A percentile compares a stretch with the other conserved stretches of the same genome.
Evolutionary conservation across 2,888 invertebrate species (phyloP).

Genomic region (Sarcophaga variegata): DNA sequence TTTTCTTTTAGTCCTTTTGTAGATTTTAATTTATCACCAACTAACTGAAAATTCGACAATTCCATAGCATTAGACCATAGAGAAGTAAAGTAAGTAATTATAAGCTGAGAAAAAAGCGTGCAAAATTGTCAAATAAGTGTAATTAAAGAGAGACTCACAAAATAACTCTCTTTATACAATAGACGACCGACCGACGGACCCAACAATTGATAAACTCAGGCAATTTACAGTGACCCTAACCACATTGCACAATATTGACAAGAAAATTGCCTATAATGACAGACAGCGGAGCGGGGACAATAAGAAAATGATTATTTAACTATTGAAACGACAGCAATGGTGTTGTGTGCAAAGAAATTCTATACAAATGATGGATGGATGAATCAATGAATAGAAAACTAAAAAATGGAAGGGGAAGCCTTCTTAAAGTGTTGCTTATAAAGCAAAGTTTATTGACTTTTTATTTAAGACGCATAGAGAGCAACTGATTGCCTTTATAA

Average conservation of each 20-base stretch:
- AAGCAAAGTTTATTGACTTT: slow-evolving; percentile 28
- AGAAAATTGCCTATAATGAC: slow-evolving; percentile 66
- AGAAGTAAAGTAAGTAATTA: slow-evolving; percentile 47
- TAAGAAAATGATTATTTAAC: slow-evolving; percentile 1
- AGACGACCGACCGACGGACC: neutral
- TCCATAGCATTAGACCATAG: neutral
- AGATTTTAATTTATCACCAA: slow-evolving; percentile 59
- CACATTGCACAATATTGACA: slow-evolving; percentile 57
- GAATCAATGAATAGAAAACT: slow-evolving; percentile 2
- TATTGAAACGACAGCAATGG: neutral
- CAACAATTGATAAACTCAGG: slow-evolving; percentile 6
- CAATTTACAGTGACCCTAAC: slow-evolving; percentile 5
- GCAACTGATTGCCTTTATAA: neutral
- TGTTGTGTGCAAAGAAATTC: neutral
- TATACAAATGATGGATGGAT: neutral
- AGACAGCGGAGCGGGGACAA: slow-evolving; percentile 40
- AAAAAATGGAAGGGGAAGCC: slow-evolving; percentile 21
- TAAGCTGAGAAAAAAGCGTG: slow-evolving; percentile 53
- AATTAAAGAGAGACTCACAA: slow-evolving; percentile 47
- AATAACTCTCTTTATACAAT: slow-evolving; percentile 44
- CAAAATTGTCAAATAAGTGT: slow-evolving; percentile 66
- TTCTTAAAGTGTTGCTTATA: neutral
- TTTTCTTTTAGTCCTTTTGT: slow-evolving; percentile 39
- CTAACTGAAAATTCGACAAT: slow-evolving; percentile 9
- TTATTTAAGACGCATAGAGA: neutral